Conservation (phyloP, 2,888 invertebrate genomes). For the Cheilosia impressa region DNA sequence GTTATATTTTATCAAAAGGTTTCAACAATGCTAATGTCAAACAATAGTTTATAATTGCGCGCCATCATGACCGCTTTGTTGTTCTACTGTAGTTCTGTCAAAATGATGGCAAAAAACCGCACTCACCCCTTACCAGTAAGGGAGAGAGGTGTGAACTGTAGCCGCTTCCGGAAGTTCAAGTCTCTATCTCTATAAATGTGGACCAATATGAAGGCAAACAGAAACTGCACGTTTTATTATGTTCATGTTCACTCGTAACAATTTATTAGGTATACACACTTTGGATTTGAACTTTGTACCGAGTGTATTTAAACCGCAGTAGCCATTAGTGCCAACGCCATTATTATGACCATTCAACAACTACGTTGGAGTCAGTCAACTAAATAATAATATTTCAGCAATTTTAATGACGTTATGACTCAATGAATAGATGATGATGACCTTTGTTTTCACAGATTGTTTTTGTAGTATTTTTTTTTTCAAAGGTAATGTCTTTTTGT, state of each 20-base stretch:
- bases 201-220: constrained; percentile 23
- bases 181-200: background rate
- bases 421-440: constrained; percentile 54
- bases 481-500: background rate
- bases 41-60: constrained; percentile 36
- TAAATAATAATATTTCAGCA: constrained; percentile 42
- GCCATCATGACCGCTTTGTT: constrained; percentile 21
- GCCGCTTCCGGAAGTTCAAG: constrained; percentile 1
- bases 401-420: constrained; percentile 60
- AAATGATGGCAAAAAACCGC: constrained; percentile 23
- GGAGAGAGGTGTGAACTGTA: background rate
- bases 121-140: constrained; percentile 21
- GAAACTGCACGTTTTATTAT: constrained; percentile 32
- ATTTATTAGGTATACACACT: constrained; percentile 16
- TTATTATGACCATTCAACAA: constrained; percentile 22
- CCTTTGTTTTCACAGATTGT: constrained; percentile 25
- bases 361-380: constrained; percentile 27
- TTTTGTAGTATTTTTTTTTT: background rate
- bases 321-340: constrained; percentile 39
- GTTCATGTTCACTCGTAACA: constrained; percentile 19
- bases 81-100: constrained; percentile 27
- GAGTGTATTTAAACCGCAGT: constrained; percentile 21
- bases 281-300: constrained; percentile 36
- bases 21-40: constrained; percentile 12
- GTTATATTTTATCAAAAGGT: background rate